Evolutionary conservation across 2,797 vertebrate genomes (phyloP).

Genomic region (Bovichtus variegatus): DNA sequence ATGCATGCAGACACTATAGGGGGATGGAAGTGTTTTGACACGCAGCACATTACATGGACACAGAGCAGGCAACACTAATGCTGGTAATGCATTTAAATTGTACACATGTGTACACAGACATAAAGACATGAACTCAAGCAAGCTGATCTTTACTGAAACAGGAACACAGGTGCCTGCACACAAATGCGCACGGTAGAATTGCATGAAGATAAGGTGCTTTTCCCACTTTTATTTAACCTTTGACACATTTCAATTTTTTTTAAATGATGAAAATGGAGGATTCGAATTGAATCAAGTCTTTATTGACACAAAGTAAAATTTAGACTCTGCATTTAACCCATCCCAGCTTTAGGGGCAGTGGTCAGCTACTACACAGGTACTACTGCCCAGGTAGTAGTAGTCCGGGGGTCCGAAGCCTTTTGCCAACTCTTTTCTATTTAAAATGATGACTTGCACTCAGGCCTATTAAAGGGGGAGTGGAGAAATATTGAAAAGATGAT

Average conservation of each 20-base stretch:
- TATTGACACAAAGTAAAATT: no score
- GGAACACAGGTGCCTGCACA: constrained; percentile 25
- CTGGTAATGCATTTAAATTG: constrained; percentile 16
- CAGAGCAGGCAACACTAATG: constrained; percentile 17
- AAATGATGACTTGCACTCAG: background rate
- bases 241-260: no score
- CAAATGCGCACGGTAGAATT: constrained; percentile 1
- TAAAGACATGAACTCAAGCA: background rate
- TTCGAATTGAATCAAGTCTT: no score
- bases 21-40: constrained; percentile 37
- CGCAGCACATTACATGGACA: constrained; percentile 16
- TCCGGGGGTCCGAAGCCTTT: no score
- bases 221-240: background rate
- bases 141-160: background rate
- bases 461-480: background rate
- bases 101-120: constrained; percentile 30
- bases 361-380: no score
- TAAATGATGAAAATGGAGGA: no score
- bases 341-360: no score
- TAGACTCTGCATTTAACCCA: no score
- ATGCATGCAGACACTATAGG: constrained; percentile 26
- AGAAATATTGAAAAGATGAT: no score
- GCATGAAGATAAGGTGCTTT: background rate
- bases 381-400: no score
- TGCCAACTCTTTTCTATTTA: no score